Evolutionary conservation across 2,113 vertebrate species (phyloP).

Genomic region (Vombatus ursinus): DNA sequence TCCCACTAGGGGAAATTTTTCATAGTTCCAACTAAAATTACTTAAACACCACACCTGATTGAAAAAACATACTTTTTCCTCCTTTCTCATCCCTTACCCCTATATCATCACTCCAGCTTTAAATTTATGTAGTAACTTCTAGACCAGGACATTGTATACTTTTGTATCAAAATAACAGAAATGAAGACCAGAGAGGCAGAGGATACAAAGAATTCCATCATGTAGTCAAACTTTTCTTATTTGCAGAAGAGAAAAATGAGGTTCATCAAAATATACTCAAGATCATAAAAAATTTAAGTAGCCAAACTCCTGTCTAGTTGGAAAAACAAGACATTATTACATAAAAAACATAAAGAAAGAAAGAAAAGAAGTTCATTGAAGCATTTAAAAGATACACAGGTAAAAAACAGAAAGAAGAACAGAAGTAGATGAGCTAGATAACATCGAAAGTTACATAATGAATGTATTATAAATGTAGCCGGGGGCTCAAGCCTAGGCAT

Average conservation of each 20-base stretch:
- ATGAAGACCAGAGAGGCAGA: neutral
- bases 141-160: neutral
- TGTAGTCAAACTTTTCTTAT: neutral
- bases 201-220: neutral
- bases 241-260: neutral
- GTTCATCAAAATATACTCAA: neutral
- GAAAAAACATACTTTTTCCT: constrained; percentile 37
- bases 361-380: neutral
- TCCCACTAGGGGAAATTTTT: constrained; percentile 56
- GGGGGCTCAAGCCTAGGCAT: neutral
- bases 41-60: constrained; percentile 43
- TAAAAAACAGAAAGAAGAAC: neutral
- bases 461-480: neutral
- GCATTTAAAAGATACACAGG: neutral
- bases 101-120: neutral
- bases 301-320: neutral
- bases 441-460: neutral
- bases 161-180: neutral
- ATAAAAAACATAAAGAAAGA: neutral
- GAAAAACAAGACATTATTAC: neutral
- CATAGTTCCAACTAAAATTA: constrained; percentile 44
- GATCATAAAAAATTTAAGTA: neutral
- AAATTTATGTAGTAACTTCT: neutral
- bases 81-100: neutral
- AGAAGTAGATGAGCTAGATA: neutral